These are phyloP conservation scores for Patiria miniata DNA, from an alignment of 35 echinoderm and acorn worm genomes.

Conservation along the genomic window DNA sequence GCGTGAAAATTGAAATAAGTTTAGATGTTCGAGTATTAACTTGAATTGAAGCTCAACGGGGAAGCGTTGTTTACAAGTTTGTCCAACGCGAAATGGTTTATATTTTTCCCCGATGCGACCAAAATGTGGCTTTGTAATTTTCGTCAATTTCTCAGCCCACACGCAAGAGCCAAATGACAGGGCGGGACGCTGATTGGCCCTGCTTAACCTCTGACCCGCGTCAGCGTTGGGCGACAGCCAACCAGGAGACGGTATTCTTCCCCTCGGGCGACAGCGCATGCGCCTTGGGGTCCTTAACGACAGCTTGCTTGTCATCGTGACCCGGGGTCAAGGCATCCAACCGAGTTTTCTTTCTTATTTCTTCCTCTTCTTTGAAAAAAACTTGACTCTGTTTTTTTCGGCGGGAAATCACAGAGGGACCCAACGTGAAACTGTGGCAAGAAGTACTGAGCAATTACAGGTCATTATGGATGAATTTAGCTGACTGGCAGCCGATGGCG, in stretches of 20 bases:
- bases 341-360: no score
- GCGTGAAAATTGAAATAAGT: no score
- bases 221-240: slow-evolving; percentile 4
- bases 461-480: slow-evolving; percentile 20
- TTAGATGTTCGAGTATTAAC: no score
- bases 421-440: slow-evolving; percentile 2
- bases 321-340: not conserved
- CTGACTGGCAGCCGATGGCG: not conserved
- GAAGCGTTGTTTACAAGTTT: no score
- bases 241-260: slow-evolving; percentile 14
- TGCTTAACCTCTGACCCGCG: not conserved
- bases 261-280: slow-evolving; percentile 22
- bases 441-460: slow-evolving; percentile 15
- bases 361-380: no score
- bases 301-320: not conserved
- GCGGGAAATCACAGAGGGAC: not conserved
- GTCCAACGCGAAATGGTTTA: no score
- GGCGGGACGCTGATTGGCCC: slow-evolving; percentile 12
- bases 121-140: not conserved
- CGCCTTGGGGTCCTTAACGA: not conserved
- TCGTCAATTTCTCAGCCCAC: slow-evolving; percentile 19
- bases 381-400: not conserved
- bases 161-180: slow-evolving; percentile 30
- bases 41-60: no score
- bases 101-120: not conserved